Conservation (phyloP, 2,888 invertebrate genomes). For the Gnatocerus cornutus region DNA sequence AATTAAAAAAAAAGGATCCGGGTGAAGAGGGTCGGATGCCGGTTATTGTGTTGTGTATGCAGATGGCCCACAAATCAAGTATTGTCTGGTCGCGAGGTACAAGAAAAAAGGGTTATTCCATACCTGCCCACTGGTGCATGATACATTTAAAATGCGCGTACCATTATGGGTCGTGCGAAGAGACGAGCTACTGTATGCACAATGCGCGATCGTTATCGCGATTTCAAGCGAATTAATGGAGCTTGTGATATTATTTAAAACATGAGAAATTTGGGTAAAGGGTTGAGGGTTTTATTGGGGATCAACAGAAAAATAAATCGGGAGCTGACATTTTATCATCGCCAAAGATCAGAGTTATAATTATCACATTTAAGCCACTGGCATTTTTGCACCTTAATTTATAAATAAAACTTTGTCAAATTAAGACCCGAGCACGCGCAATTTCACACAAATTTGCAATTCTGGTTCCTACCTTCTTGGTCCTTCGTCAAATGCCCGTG, state of each 20-base stretch:
- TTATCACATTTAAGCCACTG: too few relatives aligned
- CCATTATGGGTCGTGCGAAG: constrained; percentile 59
- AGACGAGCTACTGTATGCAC: constrained; percentile 51
- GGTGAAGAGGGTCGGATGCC: constrained; percentile 29
- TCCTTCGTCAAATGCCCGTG: constrained; percentile 37
- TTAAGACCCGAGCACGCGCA: too few relatives aligned
- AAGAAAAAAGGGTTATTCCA: constrained; percentile 62
- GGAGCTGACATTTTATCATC: too few relatives aligned
- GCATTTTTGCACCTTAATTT: too few relatives aligned
- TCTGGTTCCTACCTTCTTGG: constrained; percentile 4
- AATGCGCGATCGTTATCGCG: constrained; percentile 63
- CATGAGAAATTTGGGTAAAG: constrained; percentile 47
- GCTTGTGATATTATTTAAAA: constrained; percentile 69
- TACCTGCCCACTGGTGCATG: constrained; percentile 70
- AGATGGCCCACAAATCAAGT: constrained; percentile 70
- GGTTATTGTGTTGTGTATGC: constrained; percentile 60
- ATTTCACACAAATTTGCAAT: neutral
- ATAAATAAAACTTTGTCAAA: too few relatives aligned
- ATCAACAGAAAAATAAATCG: neutral
- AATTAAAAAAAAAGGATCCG: constrained; percentile 36
- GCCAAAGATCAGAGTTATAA: too few relatives aligned
- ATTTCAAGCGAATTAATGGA: constrained; percentile 70
- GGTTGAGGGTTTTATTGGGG: constrained; percentile 8
- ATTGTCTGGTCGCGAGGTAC: constrained; percentile 62
- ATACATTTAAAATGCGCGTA: constrained; percentile 64